Evolutionary conservation across 2,888 invertebrate genomes (phyloP).

Genomic region (Epistrophe grossulariae): DNA sequence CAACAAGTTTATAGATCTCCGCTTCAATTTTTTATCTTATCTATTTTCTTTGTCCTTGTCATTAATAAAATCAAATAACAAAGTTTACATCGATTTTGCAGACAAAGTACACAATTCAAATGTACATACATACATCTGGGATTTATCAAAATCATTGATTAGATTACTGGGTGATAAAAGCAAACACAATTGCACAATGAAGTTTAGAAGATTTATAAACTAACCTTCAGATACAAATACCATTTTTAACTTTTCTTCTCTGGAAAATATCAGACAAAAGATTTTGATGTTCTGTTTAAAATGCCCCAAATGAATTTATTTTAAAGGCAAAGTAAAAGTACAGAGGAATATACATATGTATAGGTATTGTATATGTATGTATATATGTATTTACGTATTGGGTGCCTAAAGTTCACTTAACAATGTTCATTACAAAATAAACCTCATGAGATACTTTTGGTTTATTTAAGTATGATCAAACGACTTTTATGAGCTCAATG

Average conservation of each 20-base stretch:
- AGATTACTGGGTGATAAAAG: conserved; percentile 3
- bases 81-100: neutral
- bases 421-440: neutral
- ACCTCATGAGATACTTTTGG: neutral
- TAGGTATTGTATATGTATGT: no score
- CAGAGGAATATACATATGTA: neutral
- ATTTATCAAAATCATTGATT: neutral
- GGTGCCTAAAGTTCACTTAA: neutral
- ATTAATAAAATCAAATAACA: neutral
- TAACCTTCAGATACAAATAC: neutral
- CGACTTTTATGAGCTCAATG: neutral
- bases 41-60: neutral
- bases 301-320: neutral
- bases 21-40: neutral
- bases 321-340: neutral
- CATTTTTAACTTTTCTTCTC: neutral
- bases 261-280: neutral
- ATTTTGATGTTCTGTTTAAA: neutral
- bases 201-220: neutral
- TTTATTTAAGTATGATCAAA: neutral
- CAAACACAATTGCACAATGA: neutral
- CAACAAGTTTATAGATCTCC: neutral
- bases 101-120: neutral
- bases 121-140: neutral
- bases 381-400: neutral